phyloP scores from a whole-genome alignment of 2,113 vertebrate genomes.

The Hyperoodon ampullatus region DNA sequence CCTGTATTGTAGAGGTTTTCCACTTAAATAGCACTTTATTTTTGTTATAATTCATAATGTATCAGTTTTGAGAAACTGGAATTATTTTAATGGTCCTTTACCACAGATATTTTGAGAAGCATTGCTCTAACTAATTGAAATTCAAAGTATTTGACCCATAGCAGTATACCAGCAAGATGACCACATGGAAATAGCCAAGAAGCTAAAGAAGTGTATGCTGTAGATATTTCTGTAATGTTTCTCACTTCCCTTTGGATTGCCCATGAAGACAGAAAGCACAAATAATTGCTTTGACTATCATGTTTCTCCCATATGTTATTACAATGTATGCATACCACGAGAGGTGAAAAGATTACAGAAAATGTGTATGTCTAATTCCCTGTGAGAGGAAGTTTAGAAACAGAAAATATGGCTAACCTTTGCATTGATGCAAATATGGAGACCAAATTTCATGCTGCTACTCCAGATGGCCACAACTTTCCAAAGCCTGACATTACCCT shows the following conservation, averaged over 20 bases:
- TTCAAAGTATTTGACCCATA: neutral
- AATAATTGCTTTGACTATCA: conserved; percentile 29
- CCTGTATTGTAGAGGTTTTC: neutral
- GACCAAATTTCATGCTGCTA: conserved; percentile 47
- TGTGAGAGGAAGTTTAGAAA: conserved; percentile 41
- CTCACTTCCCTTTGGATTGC: neutral
- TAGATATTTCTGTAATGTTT: neutral
- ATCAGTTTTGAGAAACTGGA: neutral
- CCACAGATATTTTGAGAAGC: neutral
- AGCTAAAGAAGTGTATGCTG: neutral
- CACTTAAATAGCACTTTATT: neutral
- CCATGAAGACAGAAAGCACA: neutral
- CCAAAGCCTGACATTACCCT: neutral
- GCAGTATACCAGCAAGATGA: neutral
- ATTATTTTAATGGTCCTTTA: neutral
- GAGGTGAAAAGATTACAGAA: conserved; percentile 32
- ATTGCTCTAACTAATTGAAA: neutral
- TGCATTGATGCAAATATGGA: neutral
- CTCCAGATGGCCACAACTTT: neutral
- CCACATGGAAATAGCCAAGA: neutral
- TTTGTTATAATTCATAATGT: neutral
- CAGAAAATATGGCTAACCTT: conserved; percentile 50
- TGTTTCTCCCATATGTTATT: neutral
- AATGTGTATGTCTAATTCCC: neutral
- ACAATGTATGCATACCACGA: neutral